Evolutionary conservation across 2,797 vertebrate genomes (phyloP).

Genomic region (Clamator glandarius): DNA sequence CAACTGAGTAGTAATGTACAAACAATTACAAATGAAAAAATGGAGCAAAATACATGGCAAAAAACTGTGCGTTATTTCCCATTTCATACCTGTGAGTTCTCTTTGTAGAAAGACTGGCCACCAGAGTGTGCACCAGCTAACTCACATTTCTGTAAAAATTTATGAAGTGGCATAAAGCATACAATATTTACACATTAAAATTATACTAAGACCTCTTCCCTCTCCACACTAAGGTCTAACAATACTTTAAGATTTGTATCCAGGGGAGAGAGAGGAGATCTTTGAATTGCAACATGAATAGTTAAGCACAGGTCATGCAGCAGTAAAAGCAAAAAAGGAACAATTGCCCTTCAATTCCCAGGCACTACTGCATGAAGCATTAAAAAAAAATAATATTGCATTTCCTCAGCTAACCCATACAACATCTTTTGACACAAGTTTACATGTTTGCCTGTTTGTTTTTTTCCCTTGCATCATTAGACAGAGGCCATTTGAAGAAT

Average conservation of each 20-base stretch:
- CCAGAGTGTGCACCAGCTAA: conserved; percentile 17
- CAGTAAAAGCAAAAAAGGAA: conserved; percentile 11
- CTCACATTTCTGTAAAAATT: neutral
- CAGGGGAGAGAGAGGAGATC: neutral
- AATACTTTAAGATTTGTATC: neutral
- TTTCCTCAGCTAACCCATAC: neutral
- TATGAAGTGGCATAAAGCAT: neutral
- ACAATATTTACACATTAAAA: conserved; percentile 42
- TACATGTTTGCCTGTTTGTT: neutral
- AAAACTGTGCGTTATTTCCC: neutral
- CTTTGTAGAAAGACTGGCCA: neutral
- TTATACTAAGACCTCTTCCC: neutral
- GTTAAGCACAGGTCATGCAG: conserved; percentile 15
- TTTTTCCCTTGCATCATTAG: neutral
- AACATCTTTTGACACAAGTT: neutral
- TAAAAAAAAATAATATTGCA: neutral
- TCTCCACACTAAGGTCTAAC: neutral
- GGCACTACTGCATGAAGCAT: neutral
- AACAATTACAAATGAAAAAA: neutral
- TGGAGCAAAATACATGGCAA: neutral
- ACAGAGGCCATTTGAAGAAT: conserved; percentile 1
- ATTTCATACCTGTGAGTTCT: neutral
- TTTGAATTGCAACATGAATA: neutral
- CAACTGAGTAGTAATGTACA: neutral
- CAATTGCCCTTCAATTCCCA: neutral